These are phyloP conservation scores for Heliconius eleuchia DNA, from an alignment of 1,140 invertebrate genomes.

Conservation along the genomic window DNA sequence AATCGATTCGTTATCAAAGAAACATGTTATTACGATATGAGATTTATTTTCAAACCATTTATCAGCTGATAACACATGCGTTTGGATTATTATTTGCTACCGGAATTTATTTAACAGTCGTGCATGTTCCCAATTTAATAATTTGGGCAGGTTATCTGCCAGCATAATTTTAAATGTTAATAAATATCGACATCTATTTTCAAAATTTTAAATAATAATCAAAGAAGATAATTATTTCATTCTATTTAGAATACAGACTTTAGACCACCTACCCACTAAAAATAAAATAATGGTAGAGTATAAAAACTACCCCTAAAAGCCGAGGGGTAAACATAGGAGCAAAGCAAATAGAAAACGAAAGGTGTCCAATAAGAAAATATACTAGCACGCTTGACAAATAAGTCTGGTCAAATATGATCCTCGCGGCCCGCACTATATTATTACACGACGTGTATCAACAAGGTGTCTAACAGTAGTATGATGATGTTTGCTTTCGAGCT, in stretches of 20 bases:
- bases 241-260: background rate
- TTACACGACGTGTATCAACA: slow-evolving; percentile 61
- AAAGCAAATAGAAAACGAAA: slow-evolving; percentile 68
- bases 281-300: background rate
- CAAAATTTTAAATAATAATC: background rate
- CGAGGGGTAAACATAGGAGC: slow-evolving; percentile 51
- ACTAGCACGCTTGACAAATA: slow-evolving; percentile 77
- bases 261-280: slow-evolving; percentile 27
- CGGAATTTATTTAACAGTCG: slow-evolving; percentile 41
- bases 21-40: slow-evolving; percentile 59
- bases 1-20: slow-evolving; percentile 65
- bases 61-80: slow-evolving; percentile 64
- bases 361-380: slow-evolving; percentile 75
- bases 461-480: slow-evolving; percentile 56
- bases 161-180: background rate
- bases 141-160: background rate
- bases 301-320: slow-evolving; percentile 53
- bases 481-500: slow-evolving; percentile 64
- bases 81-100: slow-evolving; percentile 49
- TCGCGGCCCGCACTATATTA: slow-evolving; percentile 57
- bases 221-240: background rate
- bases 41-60: slow-evolving; percentile 68
- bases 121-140: slow-evolving; percentile 3
- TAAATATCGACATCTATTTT: background rate
- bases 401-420: slow-evolving; percentile 72